These are phyloP conservation scores for Caenorhabditis inopinata DNA, from an alignment of 1,140 invertebrate species.

Conservation along the genomic window DNA sequence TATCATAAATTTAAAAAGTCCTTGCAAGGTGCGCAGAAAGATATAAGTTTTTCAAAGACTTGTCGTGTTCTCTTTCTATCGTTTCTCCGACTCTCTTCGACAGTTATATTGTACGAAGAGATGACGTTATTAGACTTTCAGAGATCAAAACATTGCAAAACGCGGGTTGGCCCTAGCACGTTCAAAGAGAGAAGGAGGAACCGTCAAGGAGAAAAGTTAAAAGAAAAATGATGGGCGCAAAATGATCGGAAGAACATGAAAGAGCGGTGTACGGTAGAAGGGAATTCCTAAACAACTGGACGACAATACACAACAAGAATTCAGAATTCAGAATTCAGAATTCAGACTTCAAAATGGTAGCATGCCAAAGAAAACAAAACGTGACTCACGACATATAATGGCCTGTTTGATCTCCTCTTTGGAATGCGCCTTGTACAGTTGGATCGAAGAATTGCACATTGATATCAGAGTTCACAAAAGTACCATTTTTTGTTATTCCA, in stretches of 20 bases:
- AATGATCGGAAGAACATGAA: too few species aligned
- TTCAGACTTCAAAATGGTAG: too few species aligned
- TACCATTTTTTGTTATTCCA: neutral
- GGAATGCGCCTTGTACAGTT: neutral
- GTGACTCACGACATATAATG: slow-evolving; percentile 34
- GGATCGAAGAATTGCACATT: neutral
- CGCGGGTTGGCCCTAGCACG: neutral
- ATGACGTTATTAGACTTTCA: slow-evolving; percentile 33
- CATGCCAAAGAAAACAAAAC: too few species aligned
- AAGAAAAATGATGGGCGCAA: neutral
- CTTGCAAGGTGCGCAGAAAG: neutral
- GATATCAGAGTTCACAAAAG: neutral
- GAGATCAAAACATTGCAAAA: slow-evolving; percentile 34
- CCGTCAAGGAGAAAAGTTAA: neutral
- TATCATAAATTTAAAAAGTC: slow-evolving; percentile 29
- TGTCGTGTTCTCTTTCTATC: slow-evolving; percentile 3
- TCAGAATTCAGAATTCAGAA: too few species aligned
- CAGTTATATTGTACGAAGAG: neutral
- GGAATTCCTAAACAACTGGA: too few species aligned
- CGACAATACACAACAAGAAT: too few species aligned
- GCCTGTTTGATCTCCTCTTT: neutral
- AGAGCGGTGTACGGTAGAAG: too few species aligned
- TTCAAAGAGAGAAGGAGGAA: neutral
- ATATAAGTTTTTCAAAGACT: slow-evolving; percentile 20
- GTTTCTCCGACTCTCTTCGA: neutral